These are phyloP conservation scores for Beaufortia kweichowensis DNA, from an alignment of 2,113 vertebrate genomes.

Conservation along the genomic window DNA sequence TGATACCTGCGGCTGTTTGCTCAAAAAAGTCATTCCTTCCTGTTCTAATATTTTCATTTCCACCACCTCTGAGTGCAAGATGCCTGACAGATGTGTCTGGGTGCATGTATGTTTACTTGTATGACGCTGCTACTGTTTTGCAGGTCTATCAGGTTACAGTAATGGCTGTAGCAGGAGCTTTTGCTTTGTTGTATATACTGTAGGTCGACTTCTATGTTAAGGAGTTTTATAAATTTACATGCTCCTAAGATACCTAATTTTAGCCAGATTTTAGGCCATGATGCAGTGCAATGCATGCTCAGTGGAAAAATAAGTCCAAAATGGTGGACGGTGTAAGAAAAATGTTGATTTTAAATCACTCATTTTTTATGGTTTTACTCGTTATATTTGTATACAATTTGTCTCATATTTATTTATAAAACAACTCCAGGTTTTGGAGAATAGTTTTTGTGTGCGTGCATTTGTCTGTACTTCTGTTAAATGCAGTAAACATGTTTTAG, in stretches of 20 bases:
- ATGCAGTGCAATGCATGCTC: too few relatives aligned
- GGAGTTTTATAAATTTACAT: too few relatives aligned
- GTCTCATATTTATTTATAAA: background rate
- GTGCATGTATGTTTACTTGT: background rate
- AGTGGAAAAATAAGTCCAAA: too few relatives aligned
- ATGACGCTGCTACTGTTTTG: background rate
- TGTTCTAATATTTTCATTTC: constrained; percentile 38
- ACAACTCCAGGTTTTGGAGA: too few relatives aligned
- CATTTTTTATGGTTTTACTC: background rate
- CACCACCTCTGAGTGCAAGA: constrained; percentile 23
- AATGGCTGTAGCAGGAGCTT: constrained; percentile 26
- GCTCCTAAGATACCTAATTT: too few relatives aligned
- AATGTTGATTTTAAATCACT: too few relatives aligned
- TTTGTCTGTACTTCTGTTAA: constrained; percentile 15
- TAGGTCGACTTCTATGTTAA: too few relatives aligned
- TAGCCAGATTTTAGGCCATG: too few relatives aligned
- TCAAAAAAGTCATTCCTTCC: constrained; percentile 37
- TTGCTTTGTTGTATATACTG: background rate
- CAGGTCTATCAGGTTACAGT: background rate
- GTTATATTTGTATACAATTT: too few relatives aligned
- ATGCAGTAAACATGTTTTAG: constrained; percentile 25
- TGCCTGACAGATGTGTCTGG: background rate
- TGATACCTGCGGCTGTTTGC: constrained; percentile 43
- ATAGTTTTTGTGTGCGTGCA: background rate
- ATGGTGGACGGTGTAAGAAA: too few relatives aligned